Base-by-base conservation (phyloP, 2,113 vertebrate species). In the Sorex araneus region DNA sequence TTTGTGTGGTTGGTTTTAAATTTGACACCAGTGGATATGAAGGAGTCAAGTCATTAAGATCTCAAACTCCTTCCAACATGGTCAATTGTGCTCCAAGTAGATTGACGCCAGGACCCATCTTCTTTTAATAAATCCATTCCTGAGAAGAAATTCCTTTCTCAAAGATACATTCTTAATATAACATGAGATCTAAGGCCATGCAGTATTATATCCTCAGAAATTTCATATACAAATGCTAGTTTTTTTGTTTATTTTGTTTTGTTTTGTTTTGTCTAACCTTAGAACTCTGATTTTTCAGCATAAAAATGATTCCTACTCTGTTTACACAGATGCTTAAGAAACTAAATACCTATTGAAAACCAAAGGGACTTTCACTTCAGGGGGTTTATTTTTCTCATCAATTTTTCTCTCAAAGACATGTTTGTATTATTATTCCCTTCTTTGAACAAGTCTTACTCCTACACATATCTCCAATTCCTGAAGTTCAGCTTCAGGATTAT, bases 1-100 rank as follows among this genome's bases (percentile, higher is more conserved):
- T 94, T 92, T 86, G 90, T 93, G 70, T 94, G 95, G 90, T 86
- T 21, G 45, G 89, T 95, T 95, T 97, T 96, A 97, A 96, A 96
- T 96, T 19, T 95, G 97, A 94, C 89, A 92, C 47, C 88, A 47
- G 63, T 87, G 63, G 70, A 30, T 93, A 47, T 50, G 21, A 97
- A 97, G 87, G 67, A 94, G 25, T 63, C 84, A 94, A 93, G 77
- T 79, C 83, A 86, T 95, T 95, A 81, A 95, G 82, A 40, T 92
- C 70, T 97, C 94, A 96, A 66, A 70, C 67, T 94, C 75, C 63
- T 94, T 92, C 87, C 71, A 86, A 94, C 73, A 84, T 70, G 28
- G 71, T 93, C 91, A 93, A 93, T 71, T 92, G 91, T 8, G 16
- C 28, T 87, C 0, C 0, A 91, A 64, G 54, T 45, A 94, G 93